Base-by-base conservation (phyloP, 2,888 invertebrate species). In the Dysmachus trigonus region DNA sequence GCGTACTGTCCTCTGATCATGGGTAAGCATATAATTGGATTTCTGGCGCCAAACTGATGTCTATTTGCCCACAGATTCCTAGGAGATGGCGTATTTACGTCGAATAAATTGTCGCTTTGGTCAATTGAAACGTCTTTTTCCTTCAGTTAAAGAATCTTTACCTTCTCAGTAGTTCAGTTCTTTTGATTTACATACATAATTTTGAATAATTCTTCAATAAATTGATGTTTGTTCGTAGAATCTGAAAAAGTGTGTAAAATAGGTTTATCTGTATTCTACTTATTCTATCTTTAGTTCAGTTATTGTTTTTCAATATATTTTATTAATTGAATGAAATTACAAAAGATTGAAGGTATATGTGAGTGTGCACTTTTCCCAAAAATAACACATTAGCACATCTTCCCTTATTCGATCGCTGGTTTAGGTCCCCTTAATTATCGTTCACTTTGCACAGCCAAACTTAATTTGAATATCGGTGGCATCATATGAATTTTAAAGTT, bases 21-120 rank as follows among this genome's bases (percentile, higher is more conserved):
- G 82, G 86, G 85, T 87, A 81, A 84, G 74, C 84, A 53, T 30
- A 83, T 87, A 87, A 87, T 87, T 87, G 87, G 86, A 86, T 86
- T 86, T 73, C 74, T 87, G 87, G 87, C 87, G 87, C 87, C 87
- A 86, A 85, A 35, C 73, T 84, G 85, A 77, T 72, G 83, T 72
- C 76, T 85, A 47, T 72, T 38, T 84, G 30, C 41, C 84, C 84
- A 30, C 62, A n/a, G 82, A n/a, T 35, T 82, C 71, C 71, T 71
- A 71, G 82, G 62, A 27, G 74, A 7, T 62, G 10, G 27, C 62
- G 22, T 62, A 47, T 47, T 47, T n/a, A 47, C 5, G 47, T 47
- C n/a, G n/a, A 62, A 62, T 18, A 41, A 2, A 10, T 41, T 10
- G 41, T 41, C 41, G 10, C n/a, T 41, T 13, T 41, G 62, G 10